Evolutionary conservation across 2,113 vertebrate genomes (phyloP), one percentile per base, ranked within the genome.

Genomic region (Meriones unguiculatus): DNA sequence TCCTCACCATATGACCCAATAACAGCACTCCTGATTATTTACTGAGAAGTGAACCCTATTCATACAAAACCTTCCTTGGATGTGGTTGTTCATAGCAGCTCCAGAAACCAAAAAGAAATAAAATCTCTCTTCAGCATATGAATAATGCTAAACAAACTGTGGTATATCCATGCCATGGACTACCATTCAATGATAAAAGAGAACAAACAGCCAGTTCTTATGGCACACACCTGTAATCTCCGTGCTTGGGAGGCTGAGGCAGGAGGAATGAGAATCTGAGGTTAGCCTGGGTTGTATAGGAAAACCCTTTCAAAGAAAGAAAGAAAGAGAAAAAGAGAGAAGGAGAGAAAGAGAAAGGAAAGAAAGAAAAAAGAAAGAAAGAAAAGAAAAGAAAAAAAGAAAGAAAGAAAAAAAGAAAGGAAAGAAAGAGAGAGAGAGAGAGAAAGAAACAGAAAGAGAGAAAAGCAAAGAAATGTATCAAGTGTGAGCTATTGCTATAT

Each of bases 31-130:
- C 52, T 28, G 20, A 76, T 46, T 73, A 41, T 35, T 89, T 50
- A 46, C 64, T 88, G 80, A 94, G 89, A 94, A 77, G 11, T 41
- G 62, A 77, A 59, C 87, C 57, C 69, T 30, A 14, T 52, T 25
- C n/a, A 28, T 18, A 85, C 24, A 65, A 18, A 85, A 52, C 32
- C 41, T 35, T 52, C 35, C 15, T 59, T 52, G 30, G 57, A 25
- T 69, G 72, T 41, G 13, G 30, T 62, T 89, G 18, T 82, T 52
- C 38, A 52, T 50, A 64, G 67, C 0, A 22, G 73, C 90, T 75
- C 65, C 73, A 57, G 46, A 46, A 46, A 46, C 46, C 46, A 57
- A 35, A 22, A 82, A 59, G 65, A 84, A 28, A 5, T 24, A 38
- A 32, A 72, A 22, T 46, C 57, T n/a, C 54, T 75, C 54, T 80